Percentiles rank a stretch among this genome's conserved stretches.
phyloP scores from a whole-genome alignment of 2,113 vertebrate species.

The Chaenocephalus aceratus region DNA sequence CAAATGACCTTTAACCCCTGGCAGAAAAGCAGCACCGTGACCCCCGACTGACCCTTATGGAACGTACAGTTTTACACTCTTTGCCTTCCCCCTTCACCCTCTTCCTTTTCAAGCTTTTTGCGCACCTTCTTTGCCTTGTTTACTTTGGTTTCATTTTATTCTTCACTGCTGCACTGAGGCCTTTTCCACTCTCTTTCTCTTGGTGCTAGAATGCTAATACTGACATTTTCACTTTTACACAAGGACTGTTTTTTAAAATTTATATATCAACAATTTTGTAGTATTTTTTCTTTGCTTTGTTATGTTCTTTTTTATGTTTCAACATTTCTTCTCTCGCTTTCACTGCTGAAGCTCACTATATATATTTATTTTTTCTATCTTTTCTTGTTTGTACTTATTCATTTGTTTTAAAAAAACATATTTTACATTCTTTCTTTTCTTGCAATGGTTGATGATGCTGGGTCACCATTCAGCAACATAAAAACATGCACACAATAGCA shows the following conservation, averaged over 20 bases:
- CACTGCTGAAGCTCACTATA: constrained; percentile 61
- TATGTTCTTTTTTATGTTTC: background rate
- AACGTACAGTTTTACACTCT: constrained; percentile 64
- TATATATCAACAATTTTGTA: constrained; percentile 22
- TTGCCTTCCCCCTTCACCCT: constrained; percentile 35
- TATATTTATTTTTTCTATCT: constrained; percentile 21
- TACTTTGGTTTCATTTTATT: constrained; percentile 41
- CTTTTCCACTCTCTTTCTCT: constrained; percentile 58
- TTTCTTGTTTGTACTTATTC: constrained; percentile 58
- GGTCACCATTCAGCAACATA: constrained; percentile 64
- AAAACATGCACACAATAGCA: constrained; percentile 76
- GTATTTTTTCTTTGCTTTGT: constrained; percentile 42
- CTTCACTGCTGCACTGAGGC: constrained; percentile 71
- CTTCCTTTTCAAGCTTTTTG: constrained; percentile 70
- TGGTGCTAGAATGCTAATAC: constrained; percentile 76
- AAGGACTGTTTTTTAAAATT: constrained; percentile 44
- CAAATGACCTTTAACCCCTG: constrained; percentile 82
- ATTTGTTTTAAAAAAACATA: constrained; percentile 52
- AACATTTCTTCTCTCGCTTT: constrained; percentile 46
- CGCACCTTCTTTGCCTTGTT: constrained; percentile 71
- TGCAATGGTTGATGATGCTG: constrained; percentile 66
- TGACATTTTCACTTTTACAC: constrained; percentile 55
- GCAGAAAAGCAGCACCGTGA: constrained; percentile 83
- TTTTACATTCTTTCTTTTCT: constrained; percentile 63
- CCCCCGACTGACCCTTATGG: constrained; percentile 73